Evolutionary conservation across 1,140 invertebrate species (phyloP).

Genomic region (Ceratosolen fusciceps): DNA sequence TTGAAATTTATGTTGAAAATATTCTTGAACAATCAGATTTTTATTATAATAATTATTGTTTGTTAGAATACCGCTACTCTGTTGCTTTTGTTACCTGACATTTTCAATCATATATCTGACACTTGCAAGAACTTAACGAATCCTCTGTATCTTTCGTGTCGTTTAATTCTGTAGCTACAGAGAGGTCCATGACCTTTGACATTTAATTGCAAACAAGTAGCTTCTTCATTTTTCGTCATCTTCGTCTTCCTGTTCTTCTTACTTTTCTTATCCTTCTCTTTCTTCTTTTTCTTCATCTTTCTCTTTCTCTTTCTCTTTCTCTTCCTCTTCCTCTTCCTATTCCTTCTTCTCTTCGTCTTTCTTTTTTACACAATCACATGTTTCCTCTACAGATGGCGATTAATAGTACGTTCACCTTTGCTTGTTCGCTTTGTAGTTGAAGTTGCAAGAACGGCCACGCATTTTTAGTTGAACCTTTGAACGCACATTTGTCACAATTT

Average conservation of each 20-base stretch:
- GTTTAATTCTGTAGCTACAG: not conserved
- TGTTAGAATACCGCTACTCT: not conserved
- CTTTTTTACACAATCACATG: not conserved
- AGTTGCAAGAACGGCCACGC: conserved; percentile 16
- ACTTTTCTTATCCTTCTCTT: not conserved
- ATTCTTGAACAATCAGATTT: not conserved
- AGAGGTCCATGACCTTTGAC: conserved; percentile 23
- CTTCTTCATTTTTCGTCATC: conserved; percentile 13
- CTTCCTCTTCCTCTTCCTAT: not conserved
- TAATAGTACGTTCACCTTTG: conserved; percentile 39
- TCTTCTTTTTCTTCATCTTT: not conserved
- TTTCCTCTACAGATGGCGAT: conserved; percentile 8
- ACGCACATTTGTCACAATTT: conserved; percentile 25
- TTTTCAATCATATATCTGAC: conserved; percentile 8
- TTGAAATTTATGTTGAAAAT: not conserved
- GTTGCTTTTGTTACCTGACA: conserved; percentile 13
- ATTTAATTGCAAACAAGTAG: conserved; percentile 34
- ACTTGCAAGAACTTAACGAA: not conserved
- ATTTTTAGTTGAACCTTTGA: conserved; percentile 6
- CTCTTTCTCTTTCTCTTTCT: not conserved
- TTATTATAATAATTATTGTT: not conserved
- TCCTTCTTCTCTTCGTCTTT: not conserved
- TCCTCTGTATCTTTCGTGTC: conserved; percentile 18
- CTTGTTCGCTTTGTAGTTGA: conserved; percentile 18
- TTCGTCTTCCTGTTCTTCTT: not conserved